Percentiles rank a stretch among this genome's conserved stretches.
Evolutionary conservation across 2,113 vertebrate species (phyloP).

Genomic region (Gavialis gangeticus): DNA sequence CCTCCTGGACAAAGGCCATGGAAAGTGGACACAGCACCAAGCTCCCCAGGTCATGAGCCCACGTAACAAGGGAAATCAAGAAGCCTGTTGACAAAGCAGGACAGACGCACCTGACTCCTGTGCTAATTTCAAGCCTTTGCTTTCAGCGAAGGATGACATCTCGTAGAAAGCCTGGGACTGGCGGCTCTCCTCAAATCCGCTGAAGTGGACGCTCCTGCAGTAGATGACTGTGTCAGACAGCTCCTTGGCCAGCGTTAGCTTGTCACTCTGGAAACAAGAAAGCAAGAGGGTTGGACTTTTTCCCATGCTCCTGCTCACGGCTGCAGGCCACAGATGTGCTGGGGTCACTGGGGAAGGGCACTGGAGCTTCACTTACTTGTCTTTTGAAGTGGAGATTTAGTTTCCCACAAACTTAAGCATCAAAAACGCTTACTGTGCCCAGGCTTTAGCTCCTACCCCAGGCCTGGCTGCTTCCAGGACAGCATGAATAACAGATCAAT

Average conservation of each 20-base stretch:
- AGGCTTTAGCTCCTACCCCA: neutral
- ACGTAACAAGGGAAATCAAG: neutral
- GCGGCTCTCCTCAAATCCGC: constrained; percentile 82
- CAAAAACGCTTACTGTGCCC: neutral
- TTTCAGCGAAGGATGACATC: constrained; percentile 92
- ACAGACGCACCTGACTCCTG: constrained; percentile 85
- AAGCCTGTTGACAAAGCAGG: neutral
- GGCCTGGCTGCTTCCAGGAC: neutral
- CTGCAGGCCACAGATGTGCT: accelerated
- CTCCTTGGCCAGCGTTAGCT: constrained; percentile 89
- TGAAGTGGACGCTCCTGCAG: constrained; percentile 96
- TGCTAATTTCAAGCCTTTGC: constrained; percentile 86
- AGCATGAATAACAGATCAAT: neutral
- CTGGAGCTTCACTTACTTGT: neutral
- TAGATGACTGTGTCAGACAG: constrained; percentile 93
- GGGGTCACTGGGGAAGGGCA: neutral
- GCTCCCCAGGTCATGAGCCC: no score
- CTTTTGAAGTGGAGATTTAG: no score
- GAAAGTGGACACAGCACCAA: neutral
- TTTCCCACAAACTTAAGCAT: no score
- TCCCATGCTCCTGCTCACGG: neutral
- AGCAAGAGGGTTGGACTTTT: constrained; percentile 13
- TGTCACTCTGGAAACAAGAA: constrained; percentile 81
- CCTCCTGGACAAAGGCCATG: neutral
- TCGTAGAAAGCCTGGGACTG: constrained; percentile 88